Evolutionary conservation across 2,797 vertebrate genomes (phyloP), one percentile per base, ranked within the genome.

Genomic region (Carduelis carduelis): DNA sequence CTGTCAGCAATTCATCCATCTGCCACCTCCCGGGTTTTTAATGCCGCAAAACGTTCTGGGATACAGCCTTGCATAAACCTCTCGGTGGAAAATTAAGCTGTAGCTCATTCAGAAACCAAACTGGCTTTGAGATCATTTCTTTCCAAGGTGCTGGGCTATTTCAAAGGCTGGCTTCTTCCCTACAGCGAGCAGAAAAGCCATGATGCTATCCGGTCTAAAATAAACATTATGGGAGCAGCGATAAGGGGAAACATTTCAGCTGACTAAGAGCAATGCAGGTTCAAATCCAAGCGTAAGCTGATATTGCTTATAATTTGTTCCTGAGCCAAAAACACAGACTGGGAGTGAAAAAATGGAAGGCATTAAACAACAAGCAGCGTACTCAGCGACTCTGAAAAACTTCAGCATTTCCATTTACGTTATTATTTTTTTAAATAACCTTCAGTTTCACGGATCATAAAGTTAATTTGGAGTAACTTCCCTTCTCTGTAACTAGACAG

Each of bases 391-490:
- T 91, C 95, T 72, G 83, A 84, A 92, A 93, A 95, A 95, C 77
- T 93, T 96, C 88, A 86, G 85, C 89, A 49, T 90, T 95, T 85
- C 81, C 93, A 95, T 84, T 96, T 95, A 72, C 24, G 24, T 96
- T 96, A 92, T 95, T 95, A 94, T 94, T 95, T 96, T 95, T 97
- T 97, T 91, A 97, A 96, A 94, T 94, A 96, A 96, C 92, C 90
- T 91, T 96, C 92, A 95, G 91, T 96, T 96, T 96, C 95, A 97
- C 46, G 86, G 96, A 89, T 89, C 94, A 95, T 96, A 96, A 96
- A 97, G 82, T 96, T 94, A 96, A 96, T 96, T 94, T 95, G 92
- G 92, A 96, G 94, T 77, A 90, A 91, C 91, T 87, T 93, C 85
- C 89, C 75, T 80, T 81, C 87, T n/a, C 92, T 70, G 66, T 75